Percentiles rank a stretch among this genome's conserved stretches.
phyloP scores from a whole-genome alignment of 2,797 vertebrate genomes.

The Mormyrus hasselquistii region DNA sequence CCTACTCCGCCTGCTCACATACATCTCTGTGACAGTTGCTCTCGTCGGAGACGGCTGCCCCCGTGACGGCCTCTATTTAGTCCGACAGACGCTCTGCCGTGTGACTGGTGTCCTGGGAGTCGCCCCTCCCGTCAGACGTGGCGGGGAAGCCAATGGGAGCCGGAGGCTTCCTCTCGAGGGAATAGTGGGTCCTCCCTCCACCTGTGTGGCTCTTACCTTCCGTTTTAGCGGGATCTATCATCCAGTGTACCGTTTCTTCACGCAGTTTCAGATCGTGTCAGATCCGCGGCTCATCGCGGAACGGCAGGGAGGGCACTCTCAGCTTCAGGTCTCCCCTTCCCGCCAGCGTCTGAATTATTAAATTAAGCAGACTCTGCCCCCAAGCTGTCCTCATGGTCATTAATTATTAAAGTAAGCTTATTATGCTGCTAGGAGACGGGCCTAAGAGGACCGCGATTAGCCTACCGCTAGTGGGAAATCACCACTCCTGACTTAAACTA shows the following conservation, averaged over 20 bases:
- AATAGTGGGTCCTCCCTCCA: background rate
- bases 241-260: background rate
- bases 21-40: conserved; percentile 2
- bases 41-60: background rate
- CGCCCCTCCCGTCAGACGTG: background rate
- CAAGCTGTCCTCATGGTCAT: background rate
- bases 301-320: background rate
- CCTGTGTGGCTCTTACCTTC: background rate
- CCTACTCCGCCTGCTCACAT: background rate
- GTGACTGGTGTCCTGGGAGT: background rate
- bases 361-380: conserved; percentile 22
- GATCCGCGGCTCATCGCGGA: background rate
- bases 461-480: background rate
- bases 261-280: background rate
- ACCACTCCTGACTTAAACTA: background rate
- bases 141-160: background rate
- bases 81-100: background rate
- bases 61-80: background rate
- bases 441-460: conserved; percentile 12
- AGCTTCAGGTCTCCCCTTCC: background rate
- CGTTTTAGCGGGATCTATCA: background rate
- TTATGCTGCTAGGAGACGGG: conserved; percentile 10
- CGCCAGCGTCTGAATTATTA: conserved; percentile 18
- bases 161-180: background rate
- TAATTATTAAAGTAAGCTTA: conserved; percentile 25